Percentiles rank a stretch among this genome's conserved stretches.
These are phyloP conservation scores for Stratiomys singularior DNA, from an alignment of 2,888 invertebrate species.

Conservation along the genomic window DNA sequence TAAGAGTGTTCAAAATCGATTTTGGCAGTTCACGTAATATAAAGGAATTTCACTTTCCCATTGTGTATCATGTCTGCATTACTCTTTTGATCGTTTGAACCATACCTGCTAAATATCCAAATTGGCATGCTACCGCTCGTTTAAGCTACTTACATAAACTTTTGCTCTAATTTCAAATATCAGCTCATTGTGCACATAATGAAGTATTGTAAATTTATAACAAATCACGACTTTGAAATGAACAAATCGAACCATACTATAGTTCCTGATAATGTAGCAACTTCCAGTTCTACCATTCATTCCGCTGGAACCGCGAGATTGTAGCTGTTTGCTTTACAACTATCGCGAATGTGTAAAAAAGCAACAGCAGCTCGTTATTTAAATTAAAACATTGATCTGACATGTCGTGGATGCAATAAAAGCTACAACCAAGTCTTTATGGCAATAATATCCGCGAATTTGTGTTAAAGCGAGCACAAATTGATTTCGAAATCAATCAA, in stretches of 20 bases:
- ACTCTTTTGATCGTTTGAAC: too few species aligned
- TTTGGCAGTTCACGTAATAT: too few species aligned
- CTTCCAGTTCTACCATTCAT: conserved; percentile 8
- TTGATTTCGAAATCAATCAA: conserved; percentile 44
- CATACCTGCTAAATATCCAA: too few species aligned
- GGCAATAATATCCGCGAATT: conserved; percentile 35
- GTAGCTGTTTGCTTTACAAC: conserved; percentile 1
- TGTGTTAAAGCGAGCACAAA: conserved; percentile 33
- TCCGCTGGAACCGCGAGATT: neutral
- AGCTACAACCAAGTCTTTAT: neutral
- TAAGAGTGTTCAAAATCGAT: too few species aligned
- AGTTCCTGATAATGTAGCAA: conserved; percentile 8
- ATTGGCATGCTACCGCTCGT: too few species aligned
- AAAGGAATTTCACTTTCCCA: too few species aligned
- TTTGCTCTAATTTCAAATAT: conserved; percentile 16
- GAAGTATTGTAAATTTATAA: conserved; percentile 38
- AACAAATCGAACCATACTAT: conserved; percentile 37
- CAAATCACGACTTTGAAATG: conserved; percentile 39
- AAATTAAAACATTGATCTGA: conserved; percentile 43
- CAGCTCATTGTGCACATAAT: conserved; percentile 9
- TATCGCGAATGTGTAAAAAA: neutral
- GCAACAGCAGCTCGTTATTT: conserved; percentile 39
- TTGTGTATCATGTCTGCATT: too few species aligned
- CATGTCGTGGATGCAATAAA: conserved; percentile 36
- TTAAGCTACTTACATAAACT: conserved; percentile 13